phyloP scores from a whole-genome alignment of 2,797 vertebrate species.

The Anisognathus igniventris region DNA sequence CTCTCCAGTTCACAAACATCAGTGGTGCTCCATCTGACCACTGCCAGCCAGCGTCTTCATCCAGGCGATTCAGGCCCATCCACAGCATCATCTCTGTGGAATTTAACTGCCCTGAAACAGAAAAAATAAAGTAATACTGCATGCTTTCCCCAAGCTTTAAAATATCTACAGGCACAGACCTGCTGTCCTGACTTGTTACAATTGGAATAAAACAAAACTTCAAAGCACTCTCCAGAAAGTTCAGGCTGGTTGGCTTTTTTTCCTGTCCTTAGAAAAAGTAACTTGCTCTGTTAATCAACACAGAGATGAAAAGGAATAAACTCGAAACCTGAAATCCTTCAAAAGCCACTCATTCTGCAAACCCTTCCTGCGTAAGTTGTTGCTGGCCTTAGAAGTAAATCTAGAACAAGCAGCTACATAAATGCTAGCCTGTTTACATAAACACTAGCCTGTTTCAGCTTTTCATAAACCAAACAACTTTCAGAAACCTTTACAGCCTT shows the following conservation, averaged over 20 bases:
- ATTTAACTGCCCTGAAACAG: conserved; percentile 79
- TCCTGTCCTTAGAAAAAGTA: neutral
- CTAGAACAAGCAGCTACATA: neutral
- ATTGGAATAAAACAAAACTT: neutral
- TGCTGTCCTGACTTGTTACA: neutral
- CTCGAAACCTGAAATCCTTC: neutral
- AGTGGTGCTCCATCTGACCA: conserved; percentile 90
- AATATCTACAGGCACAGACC: neutral
- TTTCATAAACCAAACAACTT: neutral
- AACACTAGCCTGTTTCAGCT: neutral
- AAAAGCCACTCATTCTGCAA: neutral
- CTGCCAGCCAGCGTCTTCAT: conserved; percentile 84
- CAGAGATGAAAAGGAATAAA: neutral
- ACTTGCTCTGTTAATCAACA: neutral
- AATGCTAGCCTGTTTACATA: neutral
- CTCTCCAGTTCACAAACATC: conserved; percentile 82
- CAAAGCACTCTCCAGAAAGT: neutral
- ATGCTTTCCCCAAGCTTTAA: neutral
- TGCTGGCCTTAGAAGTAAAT: neutral
- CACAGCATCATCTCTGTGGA: conserved; percentile 79
- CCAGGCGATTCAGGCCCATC: conserved; percentile 88
- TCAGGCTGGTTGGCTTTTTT: neutral
- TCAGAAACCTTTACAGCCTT: neutral
- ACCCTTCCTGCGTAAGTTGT: neutral
- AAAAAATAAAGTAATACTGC: neutral